Evolutionary conservation across 2,113 vertebrate species (phyloP).

Genomic region (Mus musculus): GRCm39 chr10:108653001-108653500

Average conservation of each 20-base stretch:
- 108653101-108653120: neutral
- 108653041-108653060: neutral
- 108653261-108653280: constrained; percentile 33
- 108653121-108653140: neutral
- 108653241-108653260: constrained; percentile 36
- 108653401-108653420: constrained; percentile 71
- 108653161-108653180: neutral
- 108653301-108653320: constrained; percentile 74
- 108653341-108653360: constrained; percentile 66
- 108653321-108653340: constrained; percentile 79
- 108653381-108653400: constrained; percentile 62
- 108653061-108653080: neutral
- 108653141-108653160: neutral
- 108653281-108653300: constrained; percentile 34
- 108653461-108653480: constrained; percentile 71
- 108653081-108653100: neutral
- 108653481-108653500: constrained; percentile 43
- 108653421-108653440: constrained; percentile 81
- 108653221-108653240: constrained; percentile 38
- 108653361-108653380: constrained; percentile 74
- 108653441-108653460: constrained; percentile 76
- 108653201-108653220: neutral
- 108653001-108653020: neutral
- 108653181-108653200: constrained; percentile 21
- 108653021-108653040: too few relatives aligned